These are phyloP conservation scores for Elephas maximus DNA, from an alignment of 2,113 vertebrate species.

Conservation along the genomic window DNA sequence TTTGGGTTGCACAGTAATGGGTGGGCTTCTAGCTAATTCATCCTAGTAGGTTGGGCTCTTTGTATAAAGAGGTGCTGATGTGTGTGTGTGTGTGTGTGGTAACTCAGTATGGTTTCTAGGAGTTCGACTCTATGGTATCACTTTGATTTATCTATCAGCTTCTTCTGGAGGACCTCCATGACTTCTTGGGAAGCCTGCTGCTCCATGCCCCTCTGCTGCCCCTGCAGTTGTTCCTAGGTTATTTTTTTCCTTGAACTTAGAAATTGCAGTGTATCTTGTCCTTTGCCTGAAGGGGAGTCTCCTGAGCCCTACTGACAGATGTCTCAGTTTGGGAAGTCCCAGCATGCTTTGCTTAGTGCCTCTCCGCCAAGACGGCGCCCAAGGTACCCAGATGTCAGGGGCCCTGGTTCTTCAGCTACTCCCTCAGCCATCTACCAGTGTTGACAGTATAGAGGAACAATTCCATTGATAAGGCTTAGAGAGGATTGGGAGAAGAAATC, in stretches of 20 bases:
- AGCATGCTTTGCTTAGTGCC: constrained; percentile 73
- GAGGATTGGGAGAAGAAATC: background rate
- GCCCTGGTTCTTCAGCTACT: background rate
- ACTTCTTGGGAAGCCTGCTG: background rate
- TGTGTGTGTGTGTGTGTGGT: background rate
- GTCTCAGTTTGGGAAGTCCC: constrained; percentile 80
- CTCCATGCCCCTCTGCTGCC: background rate
- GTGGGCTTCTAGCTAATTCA: constrained; percentile 40
- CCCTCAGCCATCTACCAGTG: background rate
- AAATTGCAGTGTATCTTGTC: constrained; percentile 63
- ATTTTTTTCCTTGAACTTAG: constrained; percentile 60
- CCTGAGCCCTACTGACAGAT: constrained; percentile 80
- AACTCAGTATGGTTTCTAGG: constrained; percentile 41
- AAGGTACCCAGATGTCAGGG: constrained; percentile 55
- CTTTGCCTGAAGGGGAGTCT: constrained; percentile 75
- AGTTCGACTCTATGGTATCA: constrained; percentile 3
- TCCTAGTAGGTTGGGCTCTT: background rate
- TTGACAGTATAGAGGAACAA: constrained; percentile 13
- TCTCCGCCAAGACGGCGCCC: constrained; percentile 65
- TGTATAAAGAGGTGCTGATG: background rate
- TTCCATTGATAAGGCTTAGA: constrained; percentile 40
- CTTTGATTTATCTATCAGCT: background rate
- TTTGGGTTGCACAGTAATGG: background rate
- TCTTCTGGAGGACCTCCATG: background rate
- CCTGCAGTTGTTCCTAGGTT: background rate